These are phyloP conservation scores for Agrotis clavis DNA, from an alignment of 2,888 invertebrate species.

Conservation along the genomic window DNA sequence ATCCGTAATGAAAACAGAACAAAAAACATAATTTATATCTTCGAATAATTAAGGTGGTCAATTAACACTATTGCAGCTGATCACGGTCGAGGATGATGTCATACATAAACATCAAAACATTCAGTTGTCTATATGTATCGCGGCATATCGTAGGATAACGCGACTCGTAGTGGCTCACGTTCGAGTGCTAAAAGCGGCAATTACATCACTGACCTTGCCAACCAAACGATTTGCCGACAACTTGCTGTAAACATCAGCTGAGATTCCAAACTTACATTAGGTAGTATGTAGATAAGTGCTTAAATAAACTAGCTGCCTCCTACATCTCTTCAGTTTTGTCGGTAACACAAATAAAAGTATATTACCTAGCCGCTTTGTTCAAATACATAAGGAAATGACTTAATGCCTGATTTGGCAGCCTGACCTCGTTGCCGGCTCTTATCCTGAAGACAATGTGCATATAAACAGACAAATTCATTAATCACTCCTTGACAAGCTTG, in stretches of 20 bases:
- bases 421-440: constrained; percentile 70
- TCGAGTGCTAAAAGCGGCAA: constrained; percentile 86
- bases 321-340: constrained; percentile 53
- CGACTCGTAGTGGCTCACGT: constrained; percentile 77
- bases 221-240: constrained; percentile 77
- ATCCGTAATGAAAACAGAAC: constrained; percentile 16
- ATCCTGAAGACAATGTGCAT: constrained; percentile 71
- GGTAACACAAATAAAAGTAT: constrained; percentile 49
- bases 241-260: constrained; percentile 82
- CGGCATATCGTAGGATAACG: constrained; percentile 60
- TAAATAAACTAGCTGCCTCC: constrained; percentile 50
- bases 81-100: constrained; percentile 78
- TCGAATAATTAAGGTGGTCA: constrained; percentile 35
- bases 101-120: constrained; percentile 81
- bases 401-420: constrained; percentile 68
- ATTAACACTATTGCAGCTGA: constrained; percentile 31
- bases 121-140: constrained; percentile 51
- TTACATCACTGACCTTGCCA: constrained; percentile 89
- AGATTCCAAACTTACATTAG: constrained; percentile 73
- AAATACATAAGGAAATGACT: constrained; percentile 75
- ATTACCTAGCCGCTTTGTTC: constrained; percentile 60
- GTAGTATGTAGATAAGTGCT: constrained; percentile 29
- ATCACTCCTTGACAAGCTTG: constrained; percentile 70
- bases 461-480: constrained; percentile 68
- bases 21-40: constrained; percentile 23